Base-by-base conservation (phyloP, 2,113 vertebrate genomes). In the Mellivora capensis region DNA sequence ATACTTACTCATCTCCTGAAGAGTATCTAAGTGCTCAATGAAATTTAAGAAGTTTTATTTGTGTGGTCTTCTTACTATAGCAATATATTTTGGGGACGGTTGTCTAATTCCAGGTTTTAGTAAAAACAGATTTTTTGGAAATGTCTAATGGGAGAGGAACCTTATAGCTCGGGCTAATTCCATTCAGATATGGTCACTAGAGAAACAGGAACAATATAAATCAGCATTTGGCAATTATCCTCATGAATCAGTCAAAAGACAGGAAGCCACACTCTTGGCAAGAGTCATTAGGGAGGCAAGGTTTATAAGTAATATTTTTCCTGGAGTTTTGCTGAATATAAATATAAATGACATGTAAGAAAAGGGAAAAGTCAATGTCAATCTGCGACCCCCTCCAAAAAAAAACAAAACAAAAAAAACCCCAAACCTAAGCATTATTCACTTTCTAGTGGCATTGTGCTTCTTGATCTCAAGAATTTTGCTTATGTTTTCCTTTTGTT, bases 51-150 rank as follows among this genome's bases (percentile, higher is more conserved):
- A 37, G 4, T 93, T 82, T 54, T 34, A 10, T 15, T 67, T 34
- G 8, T 83, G 29, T 69, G 31, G 34, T 44, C 74, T 80, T 86
- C 69, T 71, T 77, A 90, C 72, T 77, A 69, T 77, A 72, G 27
- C 82, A 6, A 54, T 59, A 59, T 80, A 42, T 18, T 39, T 44
- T 4, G 2, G 21, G 6, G 59, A 23, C 1, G 71, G 15, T 54
- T 96, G 74, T 87, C 52, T 54, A 3, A 77, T 72, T 52, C 64
- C 37, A 77, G 27, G 39, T 90, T 88, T 94, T 62, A 64, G n/a
- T 89, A 89, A 81, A 95, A 92, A 54, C 0, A 27, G 4, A 4
- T 80, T 93, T 92, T 31, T 67, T 74, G 17, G 18, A 83, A 91
- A 31, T 37, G 7, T 18, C 15, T 82, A 47, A 72, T 34, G n/a